Conservation (phyloP, 2,797 vertebrate genomes). For the Catharus ustulatus region DNA sequence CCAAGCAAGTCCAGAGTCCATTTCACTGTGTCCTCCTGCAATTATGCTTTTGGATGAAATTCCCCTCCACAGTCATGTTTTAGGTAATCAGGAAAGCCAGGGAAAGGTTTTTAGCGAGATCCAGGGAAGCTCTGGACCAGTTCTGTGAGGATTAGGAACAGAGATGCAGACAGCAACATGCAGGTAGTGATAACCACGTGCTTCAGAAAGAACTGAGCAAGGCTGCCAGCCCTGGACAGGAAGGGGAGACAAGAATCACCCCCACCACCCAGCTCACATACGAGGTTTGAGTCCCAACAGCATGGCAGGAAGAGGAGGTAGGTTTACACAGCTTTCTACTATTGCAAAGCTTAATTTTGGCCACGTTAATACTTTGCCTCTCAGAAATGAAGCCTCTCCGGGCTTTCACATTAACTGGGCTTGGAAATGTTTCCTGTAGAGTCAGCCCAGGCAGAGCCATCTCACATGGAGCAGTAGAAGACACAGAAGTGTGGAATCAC, state of each 20-base stretch:
- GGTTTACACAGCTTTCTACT: background rate
- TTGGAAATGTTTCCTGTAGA: background rate
- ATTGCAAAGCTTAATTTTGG: background rate
- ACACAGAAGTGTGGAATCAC: background rate
- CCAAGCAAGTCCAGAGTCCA: background rate
- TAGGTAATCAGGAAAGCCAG: background rate
- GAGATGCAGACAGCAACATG: background rate
- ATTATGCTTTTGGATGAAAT: background rate
- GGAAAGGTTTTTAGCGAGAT: background rate
- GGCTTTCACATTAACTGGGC: background rate
- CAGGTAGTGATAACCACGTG: background rate
- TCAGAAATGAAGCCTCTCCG: background rate
- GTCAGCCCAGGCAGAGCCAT: background rate
- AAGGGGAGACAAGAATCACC: background rate
- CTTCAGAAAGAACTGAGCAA: background rate
- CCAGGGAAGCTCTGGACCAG: background rate
- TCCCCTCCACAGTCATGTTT: background rate
- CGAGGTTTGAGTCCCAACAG: background rate
- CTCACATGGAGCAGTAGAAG: background rate
- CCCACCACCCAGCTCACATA: background rate
- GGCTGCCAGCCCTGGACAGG: fast-evolving
- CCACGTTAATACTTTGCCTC: background rate
- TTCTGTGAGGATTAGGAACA: background rate
- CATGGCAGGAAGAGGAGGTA: background rate
- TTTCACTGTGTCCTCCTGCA: background rate